A percentile compares a stretch with the other conserved stretches of the same genome.
Conservation (phyloP, 1,140 invertebrate species). For the Cylas formicarius region DNA sequence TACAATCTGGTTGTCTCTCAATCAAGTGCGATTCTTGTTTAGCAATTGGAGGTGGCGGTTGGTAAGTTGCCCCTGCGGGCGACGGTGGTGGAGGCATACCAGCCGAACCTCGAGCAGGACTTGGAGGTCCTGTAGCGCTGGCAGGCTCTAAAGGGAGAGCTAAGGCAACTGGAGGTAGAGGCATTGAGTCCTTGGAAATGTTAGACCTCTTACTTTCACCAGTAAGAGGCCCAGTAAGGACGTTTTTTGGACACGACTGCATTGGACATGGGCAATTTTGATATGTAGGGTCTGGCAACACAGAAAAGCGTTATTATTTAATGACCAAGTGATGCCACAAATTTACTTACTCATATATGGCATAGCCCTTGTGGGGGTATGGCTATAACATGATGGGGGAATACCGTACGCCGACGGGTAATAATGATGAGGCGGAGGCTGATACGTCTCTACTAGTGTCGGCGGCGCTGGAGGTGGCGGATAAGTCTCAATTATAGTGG, state of each 20-base stretch:
- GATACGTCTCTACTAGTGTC: slow-evolving; percentile 44
- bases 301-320: too few relatives aligned
- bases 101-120: slow-evolving; percentile 56
- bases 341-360: slow-evolving; percentile 56
- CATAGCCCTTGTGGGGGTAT: slow-evolving; percentile 55
- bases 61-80: slow-evolving; percentile 33
- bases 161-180: slow-evolving; percentile 50
- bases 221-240: slow-evolving; percentile 93
- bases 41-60: slow-evolving; percentile 36
- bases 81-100: slow-evolving; percentile 49
- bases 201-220: slow-evolving; percentile 68
- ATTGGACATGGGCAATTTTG: slow-evolving; percentile 77
- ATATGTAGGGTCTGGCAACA: slow-evolving; percentile 50
- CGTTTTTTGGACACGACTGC: slow-evolving; percentile 93
- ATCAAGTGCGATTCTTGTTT: slow-evolving; percentile 28
- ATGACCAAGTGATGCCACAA: not conserved
- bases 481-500: slow-evolving; percentile 43
- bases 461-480: slow-evolving; percentile 46
- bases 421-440: slow-evolving; percentile 53
- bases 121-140: slow-evolving; percentile 57
- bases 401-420: slow-evolving; percentile 60
- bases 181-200: slow-evolving; percentile 38
- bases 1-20: slow-evolving; percentile 21
- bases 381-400: slow-evolving; percentile 58
- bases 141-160: slow-evolving; percentile 55